These are phyloP conservation scores for Nycticebus coucang DNA, from an alignment of 2,113 vertebrate genomes.

Conservation along the genomic window DNA sequence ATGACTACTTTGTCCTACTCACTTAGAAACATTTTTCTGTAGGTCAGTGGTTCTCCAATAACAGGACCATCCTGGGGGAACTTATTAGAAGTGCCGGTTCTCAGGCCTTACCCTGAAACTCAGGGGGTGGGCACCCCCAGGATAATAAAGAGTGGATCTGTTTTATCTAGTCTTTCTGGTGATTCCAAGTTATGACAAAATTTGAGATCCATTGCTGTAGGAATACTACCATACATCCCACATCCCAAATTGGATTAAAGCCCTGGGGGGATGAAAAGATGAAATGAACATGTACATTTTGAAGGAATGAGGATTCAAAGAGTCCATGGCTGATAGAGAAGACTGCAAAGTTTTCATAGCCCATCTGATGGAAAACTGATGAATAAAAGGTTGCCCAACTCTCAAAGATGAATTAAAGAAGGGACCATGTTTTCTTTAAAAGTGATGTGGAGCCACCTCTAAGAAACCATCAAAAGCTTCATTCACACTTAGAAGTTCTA, in stretches of 20 bases:
- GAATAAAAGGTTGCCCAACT: background rate
- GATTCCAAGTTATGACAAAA: background rate
- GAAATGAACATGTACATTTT: background rate
- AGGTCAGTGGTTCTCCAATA: background rate
- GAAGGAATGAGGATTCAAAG: background rate
- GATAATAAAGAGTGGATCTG: background rate
- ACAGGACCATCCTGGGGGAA: background rate
- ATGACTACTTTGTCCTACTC: background rate
- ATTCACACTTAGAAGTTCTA: background rate
- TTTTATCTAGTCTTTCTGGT: background rate
- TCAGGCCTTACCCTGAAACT: background rate
- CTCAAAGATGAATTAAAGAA: background rate
- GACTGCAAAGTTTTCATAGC: background rate
- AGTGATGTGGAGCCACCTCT: background rate
- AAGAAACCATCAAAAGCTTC: background rate
- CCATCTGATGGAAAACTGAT: background rate
- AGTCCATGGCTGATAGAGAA: background rate
- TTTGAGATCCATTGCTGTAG: background rate
- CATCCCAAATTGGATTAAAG: background rate
- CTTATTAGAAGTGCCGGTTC: background rate
- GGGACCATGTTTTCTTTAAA: background rate
- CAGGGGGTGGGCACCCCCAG: background rate
- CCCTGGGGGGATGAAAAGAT: background rate
- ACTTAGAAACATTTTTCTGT: background rate
- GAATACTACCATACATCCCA: background rate